These are phyloP conservation scores for Tetranychus piercei DNA, from an alignment of 2,888 invertebrate species.

Conservation along the genomic window DNA sequence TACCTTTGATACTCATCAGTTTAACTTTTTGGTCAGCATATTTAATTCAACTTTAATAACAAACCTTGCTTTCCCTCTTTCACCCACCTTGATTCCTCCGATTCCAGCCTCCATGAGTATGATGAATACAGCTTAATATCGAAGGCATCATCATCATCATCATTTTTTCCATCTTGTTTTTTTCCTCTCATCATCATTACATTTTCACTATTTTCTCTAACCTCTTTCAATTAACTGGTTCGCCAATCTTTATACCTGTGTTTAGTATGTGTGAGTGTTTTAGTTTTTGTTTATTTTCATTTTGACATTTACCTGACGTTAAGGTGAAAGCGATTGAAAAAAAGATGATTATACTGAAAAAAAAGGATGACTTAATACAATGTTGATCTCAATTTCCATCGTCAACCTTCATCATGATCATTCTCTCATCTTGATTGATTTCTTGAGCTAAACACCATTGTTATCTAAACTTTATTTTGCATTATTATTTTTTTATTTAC, in stretches of 20 bases:
- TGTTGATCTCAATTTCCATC: background rate
- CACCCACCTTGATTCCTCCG: background rate
- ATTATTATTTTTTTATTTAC: background rate
- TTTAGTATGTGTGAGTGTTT: background rate
- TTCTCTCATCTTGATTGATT: background rate
- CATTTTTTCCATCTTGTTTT: background rate
- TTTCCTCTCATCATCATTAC: background rate
- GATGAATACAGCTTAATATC: background rate
- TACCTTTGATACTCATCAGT: background rate
- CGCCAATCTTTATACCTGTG: background rate
- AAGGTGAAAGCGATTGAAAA: background rate
- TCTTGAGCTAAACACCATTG: background rate
- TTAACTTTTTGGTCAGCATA: background rate
- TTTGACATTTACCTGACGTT: slow-evolving; percentile 1
- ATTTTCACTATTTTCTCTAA: background rate
- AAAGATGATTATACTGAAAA: background rate
- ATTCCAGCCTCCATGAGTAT: background rate
- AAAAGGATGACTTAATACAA: background rate
- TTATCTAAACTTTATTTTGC: background rate
- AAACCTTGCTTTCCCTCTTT: background rate
- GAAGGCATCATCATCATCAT: background rate
- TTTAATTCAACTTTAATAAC: background rate
- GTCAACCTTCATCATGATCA: background rate
- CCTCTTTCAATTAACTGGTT: slow-evolving; percentile 1
- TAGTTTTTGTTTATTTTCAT: background rate